Conservation (phyloP, 2,888 invertebrate species). For the Trissolcus japonicus region DNA sequence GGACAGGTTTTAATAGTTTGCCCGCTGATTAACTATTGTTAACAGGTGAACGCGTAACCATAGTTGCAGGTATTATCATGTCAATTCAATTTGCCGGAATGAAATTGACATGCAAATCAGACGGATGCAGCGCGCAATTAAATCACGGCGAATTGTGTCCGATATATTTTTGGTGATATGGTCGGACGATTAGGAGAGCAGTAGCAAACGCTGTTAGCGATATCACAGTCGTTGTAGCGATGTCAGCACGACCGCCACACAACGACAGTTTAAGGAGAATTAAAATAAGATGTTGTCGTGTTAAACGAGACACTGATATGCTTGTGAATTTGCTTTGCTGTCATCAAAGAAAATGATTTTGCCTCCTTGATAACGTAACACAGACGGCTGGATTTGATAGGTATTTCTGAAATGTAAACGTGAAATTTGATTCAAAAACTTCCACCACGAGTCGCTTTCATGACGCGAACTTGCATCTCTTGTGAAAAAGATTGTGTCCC, state of each 20-base stretch:
- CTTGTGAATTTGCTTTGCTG: slow-evolving; percentile 1
- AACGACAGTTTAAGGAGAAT: background rate
- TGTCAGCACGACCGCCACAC: too few relatives aligned
- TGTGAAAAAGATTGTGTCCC: too few relatives aligned
- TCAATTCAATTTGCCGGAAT: background rate
- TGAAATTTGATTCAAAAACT: background rate
- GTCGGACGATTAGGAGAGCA: background rate
- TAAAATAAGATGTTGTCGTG: slow-evolving; percentile 14
- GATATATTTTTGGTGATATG: slow-evolving; percentile 3
- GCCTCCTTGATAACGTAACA: slow-evolving; percentile 2
- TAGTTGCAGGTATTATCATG: background rate
- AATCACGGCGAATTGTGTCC: background rate
- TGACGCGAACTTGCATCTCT: too few relatives aligned
- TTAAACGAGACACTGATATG: background rate
- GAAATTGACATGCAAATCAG: slow-evolving; percentile 9
- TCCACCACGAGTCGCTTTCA: too few relatives aligned
- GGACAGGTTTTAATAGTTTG: too few relatives aligned
- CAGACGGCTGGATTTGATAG: background rate
- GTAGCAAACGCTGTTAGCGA: background rate
- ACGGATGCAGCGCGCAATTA: slow-evolving; percentile 2
- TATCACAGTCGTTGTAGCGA: background rate
- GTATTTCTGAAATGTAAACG: too few relatives aligned
- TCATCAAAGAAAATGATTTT: background rate
- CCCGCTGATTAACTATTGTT: slow-evolving; percentile 1
- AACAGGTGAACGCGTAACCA: background rate